Percentiles rank a stretch among this genome's conserved stretches.
phyloP scores from a whole-genome alignment of 2,888 invertebrate species.

The Megaustenia siamemsis region DNA sequence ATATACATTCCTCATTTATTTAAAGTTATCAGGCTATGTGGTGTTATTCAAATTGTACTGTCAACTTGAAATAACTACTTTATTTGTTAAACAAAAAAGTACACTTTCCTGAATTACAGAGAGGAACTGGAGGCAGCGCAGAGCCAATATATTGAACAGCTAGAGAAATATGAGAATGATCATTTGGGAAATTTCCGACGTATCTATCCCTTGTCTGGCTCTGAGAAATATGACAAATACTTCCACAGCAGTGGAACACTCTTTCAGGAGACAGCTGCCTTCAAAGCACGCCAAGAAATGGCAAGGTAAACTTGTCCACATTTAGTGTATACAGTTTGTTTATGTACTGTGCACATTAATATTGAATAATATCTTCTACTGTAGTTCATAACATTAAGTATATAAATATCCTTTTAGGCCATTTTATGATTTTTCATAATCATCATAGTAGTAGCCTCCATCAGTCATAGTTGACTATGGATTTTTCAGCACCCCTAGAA shows the following conservation, averaged over 20 bases:
- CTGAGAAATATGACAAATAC: constrained; percentile 79
- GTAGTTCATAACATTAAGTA: no score
- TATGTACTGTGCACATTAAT: no score
- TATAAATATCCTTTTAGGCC: no score
- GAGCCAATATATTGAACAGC: constrained; percentile 76
- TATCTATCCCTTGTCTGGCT: constrained; percentile 76
- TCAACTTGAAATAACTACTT: background rate
- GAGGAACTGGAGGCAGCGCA: constrained; percentile 79
- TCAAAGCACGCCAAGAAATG: constrained; percentile 78
- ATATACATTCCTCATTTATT: no score
- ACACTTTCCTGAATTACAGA: constrained; percentile 63
- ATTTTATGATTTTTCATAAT: no score
- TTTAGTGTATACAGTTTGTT: no score
- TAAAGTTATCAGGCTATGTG: no score
- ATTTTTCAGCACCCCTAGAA: no score
- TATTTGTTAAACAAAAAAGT: background rate
- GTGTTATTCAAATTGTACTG: no score
- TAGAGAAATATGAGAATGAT: constrained; percentile 77
- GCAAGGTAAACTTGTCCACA: constrained; percentile 73
- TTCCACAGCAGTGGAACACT: constrained; percentile 79
- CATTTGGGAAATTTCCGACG: constrained; percentile 80
- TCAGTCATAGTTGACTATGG: no score
- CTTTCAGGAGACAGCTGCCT: constrained; percentile 80
- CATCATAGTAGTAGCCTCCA: no score
- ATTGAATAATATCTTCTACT: no score